Evolutionary conservation across 2,113 vertebrate genomes (phyloP), one percentile per base, ranked within the genome.

Genomic region (Atherinomorus stipes): DNA sequence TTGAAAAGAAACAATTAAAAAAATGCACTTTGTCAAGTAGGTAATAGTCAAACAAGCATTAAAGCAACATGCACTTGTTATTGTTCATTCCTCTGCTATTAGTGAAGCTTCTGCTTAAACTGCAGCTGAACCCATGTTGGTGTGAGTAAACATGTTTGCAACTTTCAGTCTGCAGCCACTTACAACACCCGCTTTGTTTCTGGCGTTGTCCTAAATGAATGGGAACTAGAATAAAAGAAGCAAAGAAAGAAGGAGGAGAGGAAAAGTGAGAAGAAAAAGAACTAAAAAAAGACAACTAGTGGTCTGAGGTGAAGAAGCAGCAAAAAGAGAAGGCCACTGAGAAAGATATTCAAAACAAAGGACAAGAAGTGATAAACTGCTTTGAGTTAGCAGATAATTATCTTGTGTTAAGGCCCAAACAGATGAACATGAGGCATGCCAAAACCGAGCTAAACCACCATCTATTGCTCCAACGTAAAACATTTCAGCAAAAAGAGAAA

Each of bases 161-260:
- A 57, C 11, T 40, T 4, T 25, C n/a, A 53, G 26, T 28, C 42
- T 19, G 23, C 4, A 68, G 57, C 80, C 81, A 95, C 94, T 95
- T 93, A 96, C 94, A 94, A 81, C 72, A 92, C 91, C 74, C 5
- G 68, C 23, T 84, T 91, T 74, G 93, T 83, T 51, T 92, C 92
- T 84, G 89, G 57, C 16, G 74, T 58, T 74, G 75, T 93, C 90
- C 85, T 94, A 90, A 81, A 76, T 56, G 74, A 86, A 60, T 86
- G 75, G 82, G 80, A 88, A 85, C 93, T 94, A 75, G 54, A 72
- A 67, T 10, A 49, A 45, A 64, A 53, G 37, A 85, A 77, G 71
- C 78, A 44, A 67, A 78, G 21, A 63, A n/a, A 57, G 53, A 65
- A 80, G 42, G 52, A 83, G 47, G 13, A 84, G 82, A 86, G 42